These are phyloP conservation scores for Catalaphyllia jardinei DNA, from an alignment of 64 coral and sea anemone genomes.

Conservation along the genomic window DNA sequence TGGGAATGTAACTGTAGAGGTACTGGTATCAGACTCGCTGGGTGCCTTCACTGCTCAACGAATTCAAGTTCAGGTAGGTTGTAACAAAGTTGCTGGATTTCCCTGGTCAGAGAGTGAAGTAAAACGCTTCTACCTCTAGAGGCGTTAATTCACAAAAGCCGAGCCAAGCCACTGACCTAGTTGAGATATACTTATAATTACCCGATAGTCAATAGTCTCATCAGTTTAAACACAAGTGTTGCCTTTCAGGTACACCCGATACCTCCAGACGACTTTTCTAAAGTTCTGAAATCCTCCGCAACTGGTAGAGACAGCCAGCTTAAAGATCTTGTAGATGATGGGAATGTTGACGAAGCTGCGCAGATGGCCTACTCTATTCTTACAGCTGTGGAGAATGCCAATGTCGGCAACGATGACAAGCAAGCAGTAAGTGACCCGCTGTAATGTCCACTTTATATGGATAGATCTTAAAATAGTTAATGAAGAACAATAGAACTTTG, in stretches of 20 bases:
- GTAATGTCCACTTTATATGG: background rate
- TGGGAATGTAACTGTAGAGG: constrained; percentile 56
- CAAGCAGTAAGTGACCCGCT: background rate
- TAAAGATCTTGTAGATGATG: constrained; percentile 13
- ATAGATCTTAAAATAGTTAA: no score
- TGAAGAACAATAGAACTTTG: no score
- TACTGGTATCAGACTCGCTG: constrained; percentile 60
- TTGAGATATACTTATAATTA: no score
- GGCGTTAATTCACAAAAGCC: no score
- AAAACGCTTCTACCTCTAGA: no score
- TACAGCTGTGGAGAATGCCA: constrained; percentile 32
- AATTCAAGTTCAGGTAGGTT: constrained; percentile 26
- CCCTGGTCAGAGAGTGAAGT: no score
- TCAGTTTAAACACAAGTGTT: background rate
- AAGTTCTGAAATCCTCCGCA: background rate
- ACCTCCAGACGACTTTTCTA: background rate
- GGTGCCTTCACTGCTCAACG: constrained; percentile 20
- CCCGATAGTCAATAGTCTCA: no score
- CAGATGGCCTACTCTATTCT: constrained; percentile 62
- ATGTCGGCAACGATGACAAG: background rate
- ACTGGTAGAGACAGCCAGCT: constrained; percentile 33
- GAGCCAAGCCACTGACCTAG: no score
- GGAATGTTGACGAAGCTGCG: constrained; percentile 26
- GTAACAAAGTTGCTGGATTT: no score
- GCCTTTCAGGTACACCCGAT: background rate